Evolutionary conservation across 2,888 invertebrate genomes (phyloP), one percentile per base, ranked within the genome.

Genomic region (Mesorhabditis belari): DNA sequence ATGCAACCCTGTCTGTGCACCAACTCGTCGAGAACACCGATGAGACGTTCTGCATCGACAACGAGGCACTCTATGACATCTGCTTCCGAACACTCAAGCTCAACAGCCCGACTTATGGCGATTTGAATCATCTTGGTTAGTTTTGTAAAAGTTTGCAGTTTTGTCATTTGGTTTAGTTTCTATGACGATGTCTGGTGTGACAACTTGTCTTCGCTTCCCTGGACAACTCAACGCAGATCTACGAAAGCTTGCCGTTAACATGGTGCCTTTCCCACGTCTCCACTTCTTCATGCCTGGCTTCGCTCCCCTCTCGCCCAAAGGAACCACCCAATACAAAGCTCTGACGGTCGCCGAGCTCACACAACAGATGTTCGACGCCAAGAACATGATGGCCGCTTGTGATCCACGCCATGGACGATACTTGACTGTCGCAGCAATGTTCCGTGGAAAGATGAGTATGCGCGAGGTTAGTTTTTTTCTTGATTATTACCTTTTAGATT

Each of bases 201-300:
- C n/a, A n/a, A n/a, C n/a, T n/a, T n/a, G n/a, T n/a, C n/a, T n/a
- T n/a, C n/a, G n/a, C n/a, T n/a, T n/a, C n/a, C n/a, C n/a, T n/a
- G n/a, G n/a, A n/a, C n/a, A n/a, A n/a, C n/a, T n/a, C n/a, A n/a
- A n/a, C n/a, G n/a, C n/a, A 17, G 92, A 92, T 84, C 85, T 92
- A 62, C 87, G 92, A 79, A 89, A 92, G 76, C 70, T 83, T 55
- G 83, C 83, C 23, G 83, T 92, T 25, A 92, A 92, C 82, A 92
- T 92, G 92, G 91, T 92, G 17, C 92, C 92, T 25, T 92, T 92
- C 84, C 92, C 92, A 62, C 88, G 93, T 82, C 87, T 85, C 25
- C 85, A 85, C 71, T 85, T 85, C 81, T 85, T 85, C 80, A 84
- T 85, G 83, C 84, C 85, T 28, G 85, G 85, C n/a, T 94, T 94